A percentile compares a stretch with the other conserved stretches of the same genome.
These are phyloP conservation scores for Creontiades dilutus DNA, from an alignment of 2,888 invertebrate genomes.

Conservation along the genomic window DNA sequence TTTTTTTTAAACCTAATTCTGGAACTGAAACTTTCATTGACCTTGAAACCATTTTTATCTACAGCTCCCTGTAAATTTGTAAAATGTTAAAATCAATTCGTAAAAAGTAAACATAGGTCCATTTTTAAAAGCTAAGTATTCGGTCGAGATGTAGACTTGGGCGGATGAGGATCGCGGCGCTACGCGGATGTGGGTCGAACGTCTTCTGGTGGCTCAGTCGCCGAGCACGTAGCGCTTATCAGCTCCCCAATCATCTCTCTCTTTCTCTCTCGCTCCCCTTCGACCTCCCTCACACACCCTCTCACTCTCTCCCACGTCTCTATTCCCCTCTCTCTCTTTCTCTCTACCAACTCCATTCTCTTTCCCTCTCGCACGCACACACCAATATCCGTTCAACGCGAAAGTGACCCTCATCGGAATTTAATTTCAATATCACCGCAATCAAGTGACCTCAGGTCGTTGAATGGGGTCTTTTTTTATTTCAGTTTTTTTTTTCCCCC, in stretches of 20 bases:
- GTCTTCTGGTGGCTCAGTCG: not conserved
- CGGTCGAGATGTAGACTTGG: no score
- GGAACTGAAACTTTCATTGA: no score
- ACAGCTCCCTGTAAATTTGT: no score
- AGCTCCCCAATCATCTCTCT: not conserved
- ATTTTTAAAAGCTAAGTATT: no score
- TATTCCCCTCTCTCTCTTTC: not conserved
- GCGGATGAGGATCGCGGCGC: not conserved
- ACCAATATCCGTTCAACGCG: not conserved
- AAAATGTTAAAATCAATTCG: no score
- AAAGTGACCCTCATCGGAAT: not conserved
- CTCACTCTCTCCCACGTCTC: not conserved
- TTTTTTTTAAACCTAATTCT: no score
- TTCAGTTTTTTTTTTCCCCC: not conserved
- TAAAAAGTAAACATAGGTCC: no score
- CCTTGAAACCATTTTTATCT: no score
- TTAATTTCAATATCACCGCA: conserved; percentile 24
- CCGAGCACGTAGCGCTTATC: conserved; percentile 15
- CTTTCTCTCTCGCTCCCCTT: not conserved
- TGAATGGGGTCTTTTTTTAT: not conserved
- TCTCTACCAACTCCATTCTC: not conserved
- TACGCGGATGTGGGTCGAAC: not conserved
- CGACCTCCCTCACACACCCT: not conserved
- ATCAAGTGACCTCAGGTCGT: conserved; percentile 20
- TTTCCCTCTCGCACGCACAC: not conserved